Evolutionary conservation across 2,888 invertebrate species (phyloP).

Genomic region (Euplexia lucipara): DNA sequence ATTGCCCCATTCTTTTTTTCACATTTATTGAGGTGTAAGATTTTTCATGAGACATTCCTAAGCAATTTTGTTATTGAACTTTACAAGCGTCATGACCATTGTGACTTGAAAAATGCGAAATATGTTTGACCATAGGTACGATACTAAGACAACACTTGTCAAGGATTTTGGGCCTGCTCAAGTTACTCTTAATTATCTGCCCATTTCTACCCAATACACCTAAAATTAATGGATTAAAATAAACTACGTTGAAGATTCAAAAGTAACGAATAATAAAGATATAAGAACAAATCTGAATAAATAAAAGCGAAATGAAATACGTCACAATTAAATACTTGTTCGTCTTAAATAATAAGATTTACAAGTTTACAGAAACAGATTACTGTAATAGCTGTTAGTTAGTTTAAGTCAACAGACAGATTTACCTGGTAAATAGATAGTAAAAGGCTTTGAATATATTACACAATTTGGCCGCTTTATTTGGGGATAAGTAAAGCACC

Average conservation of each 20-base stretch:
- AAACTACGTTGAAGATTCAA: not conserved
- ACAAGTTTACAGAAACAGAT: conserved; percentile 40
- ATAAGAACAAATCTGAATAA: conserved; percentile 10
- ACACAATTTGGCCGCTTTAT: conserved; percentile 1
- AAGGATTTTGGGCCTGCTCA: too few species aligned
- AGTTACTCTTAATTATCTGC: not conserved
- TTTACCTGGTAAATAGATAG: conserved; percentile 11
- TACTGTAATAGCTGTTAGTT: conserved; percentile 32
- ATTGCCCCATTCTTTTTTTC: too few species aligned
- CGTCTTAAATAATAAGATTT: conserved; percentile 43
- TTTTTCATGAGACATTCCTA: too few species aligned
- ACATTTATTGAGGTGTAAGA: too few species aligned
- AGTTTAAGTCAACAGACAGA: conserved; percentile 9
- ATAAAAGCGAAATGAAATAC: conserved; percentile 19
- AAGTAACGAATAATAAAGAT: conserved; percentile 8
- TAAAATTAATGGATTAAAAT: not conserved
- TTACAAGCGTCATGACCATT: too few species aligned
- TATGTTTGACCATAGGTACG: too few species aligned
- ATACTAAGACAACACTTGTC: too few species aligned
- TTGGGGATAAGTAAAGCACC: not conserved
- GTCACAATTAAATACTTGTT: conserved; percentile 14
- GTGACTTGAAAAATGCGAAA: too few species aligned
- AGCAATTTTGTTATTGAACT: too few species aligned
- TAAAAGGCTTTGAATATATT: conserved; percentile 1
- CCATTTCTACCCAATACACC: not conserved